Evolutionary conservation across 1,140 invertebrate species (phyloP).

Genomic region (Brachionus calyciflorus): DNA sequence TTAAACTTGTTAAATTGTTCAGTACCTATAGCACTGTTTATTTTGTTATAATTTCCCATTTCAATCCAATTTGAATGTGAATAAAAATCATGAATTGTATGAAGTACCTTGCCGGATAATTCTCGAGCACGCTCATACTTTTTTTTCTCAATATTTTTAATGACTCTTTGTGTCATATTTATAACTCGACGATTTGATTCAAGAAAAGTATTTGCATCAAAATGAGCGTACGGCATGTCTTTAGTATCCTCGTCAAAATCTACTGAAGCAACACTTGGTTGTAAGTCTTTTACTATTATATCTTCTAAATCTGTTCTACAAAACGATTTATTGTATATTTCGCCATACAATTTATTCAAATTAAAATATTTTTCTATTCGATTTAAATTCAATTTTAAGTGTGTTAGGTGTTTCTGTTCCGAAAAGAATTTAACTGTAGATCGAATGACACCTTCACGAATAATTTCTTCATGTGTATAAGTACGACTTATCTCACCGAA

Average conservation of each 20-base stretch:
- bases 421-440: not conserved
- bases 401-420: not conserved
- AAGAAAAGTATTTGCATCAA: slow-evolving; percentile 24
- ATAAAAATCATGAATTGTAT: slow-evolving; percentile 47
- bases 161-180: not conserved
- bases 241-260: slow-evolving; percentile 32
- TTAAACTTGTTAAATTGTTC: not conserved
- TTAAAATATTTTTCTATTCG: slow-evolving; percentile 2
- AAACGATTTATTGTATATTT: not conserved
- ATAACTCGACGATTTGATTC: slow-evolving; percentile 21
- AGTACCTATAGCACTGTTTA: not conserved
- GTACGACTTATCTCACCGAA: not conserved
- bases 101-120: not conserved
- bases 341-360: not conserved
- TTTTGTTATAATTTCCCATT: slow-evolving; percentile 6
- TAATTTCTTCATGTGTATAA: slow-evolving; percentile 1
- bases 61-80: slow-evolving; percentile 44
- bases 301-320: not conserved
- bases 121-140: not conserved
- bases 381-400: not conserved
- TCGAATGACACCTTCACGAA: not conserved
- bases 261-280: not conserved
- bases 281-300: not conserved
- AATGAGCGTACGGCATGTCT: slow-evolving; percentile 28
- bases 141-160: not conserved